phyloP scores from a whole-genome alignment of 2,888 invertebrate species.

The Metallyticus violacea region DNA sequence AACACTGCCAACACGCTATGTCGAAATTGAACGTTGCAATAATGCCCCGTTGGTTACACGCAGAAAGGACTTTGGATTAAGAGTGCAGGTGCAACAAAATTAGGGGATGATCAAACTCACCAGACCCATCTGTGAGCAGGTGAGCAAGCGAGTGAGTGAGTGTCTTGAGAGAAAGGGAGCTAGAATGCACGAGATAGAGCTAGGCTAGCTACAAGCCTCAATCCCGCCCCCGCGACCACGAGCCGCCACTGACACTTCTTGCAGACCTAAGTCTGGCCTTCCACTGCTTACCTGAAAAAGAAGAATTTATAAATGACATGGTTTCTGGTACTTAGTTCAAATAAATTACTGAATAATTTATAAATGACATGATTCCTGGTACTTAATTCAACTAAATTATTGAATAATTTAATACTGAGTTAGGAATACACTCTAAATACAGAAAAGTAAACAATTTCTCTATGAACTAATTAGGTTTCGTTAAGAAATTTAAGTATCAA shows the following conservation, averaged over 20 bases:
- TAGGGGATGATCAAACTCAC: background rate
- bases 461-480: too few relatives aligned
- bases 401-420: too few relatives aligned
- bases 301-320: background rate
- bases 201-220: slow-evolving; percentile 8
- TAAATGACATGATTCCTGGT: too few relatives aligned
- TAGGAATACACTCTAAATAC: too few relatives aligned
- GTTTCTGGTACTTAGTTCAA: background rate
- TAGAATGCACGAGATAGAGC: background rate
- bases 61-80: background rate
- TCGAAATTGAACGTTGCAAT: too few relatives aligned
- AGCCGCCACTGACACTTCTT: background rate
- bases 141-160: background rate
- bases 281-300: background rate
- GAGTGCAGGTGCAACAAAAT: background rate
- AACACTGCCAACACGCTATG: too few relatives aligned
- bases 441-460: too few relatives aligned
- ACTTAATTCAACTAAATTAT: too few relatives aligned
- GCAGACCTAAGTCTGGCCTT: background rate
- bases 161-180: background rate
- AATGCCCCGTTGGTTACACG: too few relatives aligned
- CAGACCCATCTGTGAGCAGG: slow-evolving; percentile 9
- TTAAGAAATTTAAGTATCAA: too few relatives aligned
- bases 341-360: background rate
- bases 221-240: background rate